A percentile compares a stretch with the other conserved stretches of the same genome.
phyloP scores from a whole-genome alignment of 2,797 vertebrate species.

The Arremon brunneinucha region DNA sequence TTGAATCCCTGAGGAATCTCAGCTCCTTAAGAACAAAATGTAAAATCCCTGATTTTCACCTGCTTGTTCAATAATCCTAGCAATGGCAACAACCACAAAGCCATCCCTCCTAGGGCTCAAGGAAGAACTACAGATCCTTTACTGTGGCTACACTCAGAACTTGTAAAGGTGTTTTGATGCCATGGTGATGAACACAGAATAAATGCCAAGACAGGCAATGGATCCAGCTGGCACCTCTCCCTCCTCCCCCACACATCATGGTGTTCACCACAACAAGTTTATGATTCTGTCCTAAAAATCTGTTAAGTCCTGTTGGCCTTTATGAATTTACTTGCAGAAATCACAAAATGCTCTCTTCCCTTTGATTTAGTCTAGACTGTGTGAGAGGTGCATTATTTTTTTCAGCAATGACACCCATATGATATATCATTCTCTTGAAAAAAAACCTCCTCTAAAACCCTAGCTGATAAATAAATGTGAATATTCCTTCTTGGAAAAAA shows the following conservation, averaged over 20 bases:
- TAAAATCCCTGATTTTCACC: neutral
- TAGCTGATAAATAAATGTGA: neutral
- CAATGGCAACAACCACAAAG: neutral
- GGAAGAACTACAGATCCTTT: neutral
- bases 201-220: constrained; percentile 11
- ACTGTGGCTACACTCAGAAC: neutral
- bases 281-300: constrained; percentile 51
- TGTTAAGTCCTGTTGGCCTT: constrained; percentile 9
- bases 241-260: constrained; percentile 32
- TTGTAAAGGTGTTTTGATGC: constrained; percentile 57
- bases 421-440: neutral
- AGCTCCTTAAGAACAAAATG: neutral
- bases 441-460: neutral
- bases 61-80: neutral
- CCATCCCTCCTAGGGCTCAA: neutral
- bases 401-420: neutral
- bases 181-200: constrained; percentile 38
- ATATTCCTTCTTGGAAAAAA: neutral
- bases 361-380: neutral
- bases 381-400: neutral
- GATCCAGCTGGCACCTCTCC: constrained; percentile 54
- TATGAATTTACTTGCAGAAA: neutral
- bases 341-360: neutral
- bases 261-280: constrained; percentile 51
- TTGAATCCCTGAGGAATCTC: neutral